Conservation (phyloP, 2,888 invertebrate species). For the Coelogynopora nodosa region DNA sequence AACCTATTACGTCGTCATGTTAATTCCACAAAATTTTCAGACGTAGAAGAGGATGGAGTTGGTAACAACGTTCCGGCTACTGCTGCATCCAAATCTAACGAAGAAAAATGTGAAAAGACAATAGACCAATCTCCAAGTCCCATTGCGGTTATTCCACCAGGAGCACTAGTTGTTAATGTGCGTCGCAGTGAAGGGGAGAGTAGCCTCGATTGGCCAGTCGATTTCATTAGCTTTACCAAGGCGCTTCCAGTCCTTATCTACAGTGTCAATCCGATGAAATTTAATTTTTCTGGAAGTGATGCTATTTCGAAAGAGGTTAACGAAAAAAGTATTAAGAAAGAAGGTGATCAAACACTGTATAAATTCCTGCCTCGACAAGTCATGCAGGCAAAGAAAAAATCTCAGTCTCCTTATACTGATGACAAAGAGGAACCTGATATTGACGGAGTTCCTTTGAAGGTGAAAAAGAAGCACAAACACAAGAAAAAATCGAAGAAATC, state of each 20-base stretch:
- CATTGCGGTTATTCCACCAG: neutral
- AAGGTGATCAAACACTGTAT: neutral
- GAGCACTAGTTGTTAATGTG: neutral
- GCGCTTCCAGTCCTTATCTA: neutral
- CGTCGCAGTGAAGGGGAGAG: neutral
- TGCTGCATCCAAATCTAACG: neutral
- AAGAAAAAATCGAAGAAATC: slow-evolving; percentile 14
- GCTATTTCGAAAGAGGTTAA: neutral
- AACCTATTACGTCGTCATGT: too few relatives aligned
- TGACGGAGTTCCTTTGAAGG: neutral
- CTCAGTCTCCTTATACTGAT: neutral
- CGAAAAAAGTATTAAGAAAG: neutral
- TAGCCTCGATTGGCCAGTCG: neutral
- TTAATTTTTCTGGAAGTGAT: neutral
- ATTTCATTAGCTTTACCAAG: neutral
- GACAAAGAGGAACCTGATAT: neutral
- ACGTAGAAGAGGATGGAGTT: neutral
- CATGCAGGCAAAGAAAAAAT: neutral
- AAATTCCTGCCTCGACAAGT: slow-evolving; percentile 13
- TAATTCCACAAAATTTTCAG: too few relatives aligned
- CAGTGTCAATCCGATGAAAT: slow-evolving; percentile 12
- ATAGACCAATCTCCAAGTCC: neutral
- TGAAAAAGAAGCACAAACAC: neutral
- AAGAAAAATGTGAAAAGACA: neutral
- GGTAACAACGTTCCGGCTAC: neutral